Conservation (phyloP, 35 echinoderm and acorn worm species). For the Apostichopus japonicus region DNA sequence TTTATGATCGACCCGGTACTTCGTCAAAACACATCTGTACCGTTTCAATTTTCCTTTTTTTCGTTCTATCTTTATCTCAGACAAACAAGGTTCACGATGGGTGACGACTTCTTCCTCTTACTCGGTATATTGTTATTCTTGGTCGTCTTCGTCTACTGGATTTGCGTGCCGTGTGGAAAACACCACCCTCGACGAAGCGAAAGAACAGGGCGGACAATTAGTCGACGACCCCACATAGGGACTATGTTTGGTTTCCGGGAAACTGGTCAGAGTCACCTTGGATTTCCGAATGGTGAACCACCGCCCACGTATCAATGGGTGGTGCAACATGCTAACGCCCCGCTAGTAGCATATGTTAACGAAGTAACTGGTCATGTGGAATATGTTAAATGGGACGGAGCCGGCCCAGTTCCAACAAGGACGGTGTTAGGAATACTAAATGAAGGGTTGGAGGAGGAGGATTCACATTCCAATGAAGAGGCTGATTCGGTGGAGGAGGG, state of each 20-base stretch:
- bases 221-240: not conserved
- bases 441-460: not conserved
- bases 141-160: constrained; percentile 27
- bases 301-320: constrained; percentile 57
- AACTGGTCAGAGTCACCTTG: not conserved
- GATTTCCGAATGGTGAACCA: constrained; percentile 13
- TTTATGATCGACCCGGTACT: too few species aligned
- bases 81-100: constrained; percentile 4
- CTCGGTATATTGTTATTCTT: constrained; percentile 11
- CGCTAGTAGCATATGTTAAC: constrained; percentile 34
- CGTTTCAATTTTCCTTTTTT: too few species aligned
- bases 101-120: constrained; percentile 37
- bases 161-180: constrained; percentile 29
- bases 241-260: constrained; percentile 28
- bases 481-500: not conserved
- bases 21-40: too few species aligned
- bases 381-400: constrained; percentile 53
- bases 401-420: constrained; percentile 43
- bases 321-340: constrained; percentile 41
- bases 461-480: not conserved
- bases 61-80: too few species aligned
- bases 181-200: not conserved
- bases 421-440: constrained; percentile 43
- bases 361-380: constrained; percentile 10
- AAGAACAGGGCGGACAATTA: not conserved